These are phyloP conservation scores for Phasia obesa DNA, from an alignment of 2,888 invertebrate species.

Conservation along the genomic window DNA sequence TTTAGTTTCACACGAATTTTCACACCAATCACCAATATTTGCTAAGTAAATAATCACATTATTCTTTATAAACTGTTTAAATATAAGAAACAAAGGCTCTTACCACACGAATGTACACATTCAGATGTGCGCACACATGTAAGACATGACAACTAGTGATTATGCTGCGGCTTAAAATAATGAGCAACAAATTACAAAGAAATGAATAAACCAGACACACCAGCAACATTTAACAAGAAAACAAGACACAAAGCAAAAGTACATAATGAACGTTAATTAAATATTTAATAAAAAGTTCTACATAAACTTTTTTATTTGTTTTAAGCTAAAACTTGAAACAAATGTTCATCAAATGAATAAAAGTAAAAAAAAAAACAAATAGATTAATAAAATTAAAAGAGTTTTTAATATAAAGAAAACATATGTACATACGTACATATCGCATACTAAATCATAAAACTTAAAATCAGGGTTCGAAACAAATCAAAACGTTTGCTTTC, in stretches of 20 bases:
- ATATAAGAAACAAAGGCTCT: too few species aligned
- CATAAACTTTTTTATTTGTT: neutral
- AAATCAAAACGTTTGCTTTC: too few species aligned
- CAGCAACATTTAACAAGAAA: neutral
- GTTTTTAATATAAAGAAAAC: neutral
- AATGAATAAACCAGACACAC: neutral
- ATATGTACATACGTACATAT: neutral
- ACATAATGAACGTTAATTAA: constrained; percentile 20
- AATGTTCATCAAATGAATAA: neutral
- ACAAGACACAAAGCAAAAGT: constrained; percentile 3
- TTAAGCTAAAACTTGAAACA: neutral
- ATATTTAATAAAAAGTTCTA: constrained; percentile 1
- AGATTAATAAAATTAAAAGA: neutral
- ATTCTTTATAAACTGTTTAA: too few species aligned
- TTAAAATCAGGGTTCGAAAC: too few species aligned
- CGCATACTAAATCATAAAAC: too few species aligned
- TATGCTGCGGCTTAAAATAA: neutral
- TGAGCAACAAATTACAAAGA: neutral
- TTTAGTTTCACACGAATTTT: too few species aligned
- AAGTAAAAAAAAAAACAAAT: neutral
- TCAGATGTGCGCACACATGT: too few species aligned
- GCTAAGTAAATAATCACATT: too few species aligned
- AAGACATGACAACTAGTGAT: too few species aligned
- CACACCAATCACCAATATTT: too few species aligned
- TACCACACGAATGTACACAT: too few species aligned